These are phyloP conservation scores for Heliopora coerulea DNA, from an alignment of 92 coral and sea anemone species.

Conservation along the genomic window DNA sequence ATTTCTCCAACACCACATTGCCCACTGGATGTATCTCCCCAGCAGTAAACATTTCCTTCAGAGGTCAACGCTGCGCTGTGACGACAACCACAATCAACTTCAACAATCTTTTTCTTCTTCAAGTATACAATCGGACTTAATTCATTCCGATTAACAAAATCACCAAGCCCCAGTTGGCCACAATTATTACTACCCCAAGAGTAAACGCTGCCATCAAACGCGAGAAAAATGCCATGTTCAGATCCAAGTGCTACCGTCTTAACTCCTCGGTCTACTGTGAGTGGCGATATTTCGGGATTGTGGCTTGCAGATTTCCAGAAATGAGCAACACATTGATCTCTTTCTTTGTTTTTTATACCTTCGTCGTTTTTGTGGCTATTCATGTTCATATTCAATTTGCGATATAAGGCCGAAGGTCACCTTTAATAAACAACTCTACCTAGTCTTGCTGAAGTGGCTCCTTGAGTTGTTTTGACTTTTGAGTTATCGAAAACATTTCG, in stretches of 20 bases:
- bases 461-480: no score
- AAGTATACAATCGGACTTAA: conserved; percentile 61
- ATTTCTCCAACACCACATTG: conserved; percentile 87
- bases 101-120: conserved; percentile 58
- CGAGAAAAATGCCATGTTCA: conserved; percentile 80
- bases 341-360: conserved; percentile 36
- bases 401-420: no score
- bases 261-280: conserved; percentile 68
- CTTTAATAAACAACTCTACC: no score
- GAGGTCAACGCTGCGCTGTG: conserved; percentile 73
- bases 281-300: conserved; percentile 67
- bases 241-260: conserved; percentile 83
- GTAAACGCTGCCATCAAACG: conserved; percentile 65
- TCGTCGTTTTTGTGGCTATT: no score
- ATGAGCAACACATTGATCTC: conserved; percentile 74
- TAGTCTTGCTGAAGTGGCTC: no score
- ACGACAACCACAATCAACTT: conserved; percentile 78
- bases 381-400: no score
- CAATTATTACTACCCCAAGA: conserved; percentile 77
- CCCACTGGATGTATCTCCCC: conserved; percentile 98
- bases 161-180: conserved; percentile 96
- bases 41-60: conserved; percentile 72
- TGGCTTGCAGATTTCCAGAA: conserved; percentile 89
- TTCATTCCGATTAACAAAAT: conserved; percentile 59
- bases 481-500: no score